Evolutionary conservation across 1,140 invertebrate genomes (phyloP).

Genomic region (Drosophila ercepeae): DNA sequence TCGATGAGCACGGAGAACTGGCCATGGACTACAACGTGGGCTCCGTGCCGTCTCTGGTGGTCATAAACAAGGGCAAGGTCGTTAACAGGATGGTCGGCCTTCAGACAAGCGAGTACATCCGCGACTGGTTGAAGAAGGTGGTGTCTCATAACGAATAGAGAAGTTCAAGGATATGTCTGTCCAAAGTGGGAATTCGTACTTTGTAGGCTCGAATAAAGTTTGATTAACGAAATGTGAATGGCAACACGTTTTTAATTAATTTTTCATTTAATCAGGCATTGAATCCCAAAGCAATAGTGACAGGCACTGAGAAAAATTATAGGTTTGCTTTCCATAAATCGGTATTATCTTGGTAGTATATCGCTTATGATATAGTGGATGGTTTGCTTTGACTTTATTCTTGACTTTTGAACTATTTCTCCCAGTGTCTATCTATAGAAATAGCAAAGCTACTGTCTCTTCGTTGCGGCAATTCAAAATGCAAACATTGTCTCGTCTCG

Average conservation of each 20-base stretch:
- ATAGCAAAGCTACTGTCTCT: conserved; percentile 29
- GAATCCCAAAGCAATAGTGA: background rate
- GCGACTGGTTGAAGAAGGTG: conserved; percentile 92
- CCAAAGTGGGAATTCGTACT: background rate
- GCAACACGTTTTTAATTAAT: conserved; percentile 63
- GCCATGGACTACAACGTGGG: conserved; percentile 93
- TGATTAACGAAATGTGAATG: conserved; percentile 1
- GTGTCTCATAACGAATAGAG: conserved; percentile 64
- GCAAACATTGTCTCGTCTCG: conserved; percentile 74
- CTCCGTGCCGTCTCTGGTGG: conserved; percentile 94
- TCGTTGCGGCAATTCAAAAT: conserved; percentile 67
- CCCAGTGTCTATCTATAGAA: conserved; percentile 29
- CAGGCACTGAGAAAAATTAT: background rate
- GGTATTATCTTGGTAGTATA: no score
- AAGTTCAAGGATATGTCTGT: background rate
- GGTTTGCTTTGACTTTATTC: background rate
- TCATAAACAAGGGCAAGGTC: conserved; percentile 94
- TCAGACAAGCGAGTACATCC: conserved; percentile 94
- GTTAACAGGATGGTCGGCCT: conserved; percentile 93
- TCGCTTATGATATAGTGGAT: no score
- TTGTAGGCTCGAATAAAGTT: conserved; percentile 8
- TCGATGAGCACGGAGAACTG: conserved; percentile 94
- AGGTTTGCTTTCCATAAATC: no score
- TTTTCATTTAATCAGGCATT: conserved; percentile 30
- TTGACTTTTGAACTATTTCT: background rate